These are phyloP conservation scores for Microcaecilia unicolor DNA, from an alignment of 2,797 vertebrate genomes.

Conservation along the genomic window DNA sequence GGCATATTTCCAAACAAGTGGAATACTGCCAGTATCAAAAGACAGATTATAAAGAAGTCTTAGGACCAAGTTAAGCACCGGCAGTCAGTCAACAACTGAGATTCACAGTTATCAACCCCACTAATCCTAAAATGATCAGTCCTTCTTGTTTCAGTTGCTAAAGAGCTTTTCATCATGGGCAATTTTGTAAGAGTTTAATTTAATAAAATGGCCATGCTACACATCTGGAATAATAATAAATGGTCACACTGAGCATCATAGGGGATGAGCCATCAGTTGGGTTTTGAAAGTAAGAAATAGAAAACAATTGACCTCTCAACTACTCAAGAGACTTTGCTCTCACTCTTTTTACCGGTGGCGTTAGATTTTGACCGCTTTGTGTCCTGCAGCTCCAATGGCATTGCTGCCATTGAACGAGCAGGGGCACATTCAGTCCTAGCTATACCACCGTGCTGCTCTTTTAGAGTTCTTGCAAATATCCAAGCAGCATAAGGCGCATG, in stretches of 20 bases:
- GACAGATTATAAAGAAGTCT: background rate
- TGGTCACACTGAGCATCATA: rapidly evolving
- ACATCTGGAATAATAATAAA: background rate
- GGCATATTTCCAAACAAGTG: background rate
- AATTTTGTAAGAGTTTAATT: background rate
- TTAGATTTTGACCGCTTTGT: too few species aligned
- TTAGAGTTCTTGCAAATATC: too few species aligned
- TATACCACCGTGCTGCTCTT: too few species aligned
- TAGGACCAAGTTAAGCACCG: background rate
- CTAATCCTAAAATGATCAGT: background rate
- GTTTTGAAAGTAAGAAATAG: background rate
- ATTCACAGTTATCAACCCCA: background rate
- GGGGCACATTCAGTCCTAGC: too few species aligned
- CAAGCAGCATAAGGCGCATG: too few species aligned
- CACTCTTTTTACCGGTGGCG: too few species aligned
- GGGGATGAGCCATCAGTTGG: background rate
- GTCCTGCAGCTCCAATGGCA: too few species aligned
- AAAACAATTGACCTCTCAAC: too few species aligned
- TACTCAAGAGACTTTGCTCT: too few species aligned
- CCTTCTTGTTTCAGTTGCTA: background rate
- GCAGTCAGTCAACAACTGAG: background rate
- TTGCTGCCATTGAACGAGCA: too few species aligned
- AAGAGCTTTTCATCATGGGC: background rate
- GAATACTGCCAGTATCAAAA: background rate
- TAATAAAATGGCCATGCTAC: background rate